Evolutionary conservation across 2,797 vertebrate species (phyloP), one percentile per base, ranked within the genome.

Genomic region (Diceros bicornis): DNA sequence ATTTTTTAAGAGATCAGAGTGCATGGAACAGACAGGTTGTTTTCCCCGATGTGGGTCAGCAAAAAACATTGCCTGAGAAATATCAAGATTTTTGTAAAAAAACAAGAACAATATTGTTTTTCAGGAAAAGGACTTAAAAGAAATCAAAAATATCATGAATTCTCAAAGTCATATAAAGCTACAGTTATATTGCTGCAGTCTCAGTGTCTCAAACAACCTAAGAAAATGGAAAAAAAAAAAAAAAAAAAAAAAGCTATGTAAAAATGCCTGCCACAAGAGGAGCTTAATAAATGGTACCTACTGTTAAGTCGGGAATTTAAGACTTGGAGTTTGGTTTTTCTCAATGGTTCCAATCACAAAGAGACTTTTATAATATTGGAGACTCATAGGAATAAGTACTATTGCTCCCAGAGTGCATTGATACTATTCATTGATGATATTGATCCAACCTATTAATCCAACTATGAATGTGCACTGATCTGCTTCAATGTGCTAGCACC

Each of bases 1-100:
- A 29, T 44, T 84, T 84, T 66, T 74, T n/a, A 72, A 57, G 50
- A n/a, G 11, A 72, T 71, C 68, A 93, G 18, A 92, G 41, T 86
- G 1, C 44, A 86, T 50, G 18, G 37, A 81, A 71, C 14, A 47
- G 4, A 89, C 4, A 71, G 8, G 2, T 23, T 94, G 12, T 66
- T 72, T 97, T 44, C 13, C 83, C 8, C 50, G 23, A 69, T 82
- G 29, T 62, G n/a, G 66, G 16, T 68, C 77, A 94, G 50, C 16
- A 75, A 94, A 97, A 97, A 91, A 59, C 20, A 75, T 57, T 87
- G 10, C 55, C 61, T 71, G 10, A 52, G 11, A 96, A 69, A 52
- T 34, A 89, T 23, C 29, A 92, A 75, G 52, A 96, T 59, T 92
- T 88, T 16, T 32, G 23, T 84, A 66, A 37, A 50, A 94, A 61